Evolutionary conservation across 2,113 vertebrate species (phyloP).

Genomic region (Carlito syrichta): DNA sequence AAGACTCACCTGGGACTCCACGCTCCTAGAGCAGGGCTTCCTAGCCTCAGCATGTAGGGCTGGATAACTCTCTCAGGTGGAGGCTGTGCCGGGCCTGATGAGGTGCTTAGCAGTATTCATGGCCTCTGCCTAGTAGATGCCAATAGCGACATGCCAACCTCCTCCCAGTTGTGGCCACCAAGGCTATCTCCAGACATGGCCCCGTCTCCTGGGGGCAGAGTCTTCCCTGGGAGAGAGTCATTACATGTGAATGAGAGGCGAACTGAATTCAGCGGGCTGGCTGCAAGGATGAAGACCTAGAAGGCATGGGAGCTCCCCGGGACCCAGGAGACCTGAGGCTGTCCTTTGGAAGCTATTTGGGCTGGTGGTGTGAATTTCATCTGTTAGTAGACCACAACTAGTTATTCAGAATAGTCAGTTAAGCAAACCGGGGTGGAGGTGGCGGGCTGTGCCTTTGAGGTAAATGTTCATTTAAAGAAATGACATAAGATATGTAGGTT

Average conservation of each 20-base stretch:
- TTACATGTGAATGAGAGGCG: neutral
- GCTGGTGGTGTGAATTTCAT: accelerated
- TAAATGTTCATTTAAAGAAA: neutral
- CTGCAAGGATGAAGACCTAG: neutral
- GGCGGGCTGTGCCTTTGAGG: too few relatives aligned
- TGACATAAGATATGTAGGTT: neutral
- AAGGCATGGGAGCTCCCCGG: neutral
- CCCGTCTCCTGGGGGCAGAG: too few relatives aligned
- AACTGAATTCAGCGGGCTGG: accelerated
- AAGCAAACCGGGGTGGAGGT: accelerated
- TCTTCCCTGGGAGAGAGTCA: neutral
- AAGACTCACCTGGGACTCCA: neutral
- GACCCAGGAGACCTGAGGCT: neutral
- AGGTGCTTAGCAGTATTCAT: neutral
- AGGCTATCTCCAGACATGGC: neutral
- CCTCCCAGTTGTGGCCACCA: neutral
- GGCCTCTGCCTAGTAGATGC: neutral
- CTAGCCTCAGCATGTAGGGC: accelerated
- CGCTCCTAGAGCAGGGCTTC: too few relatives aligned
- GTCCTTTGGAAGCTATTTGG: neutral
- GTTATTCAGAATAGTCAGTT: neutral
- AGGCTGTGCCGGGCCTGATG: accelerated
- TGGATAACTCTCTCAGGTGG: accelerated
- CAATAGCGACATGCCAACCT: neutral
- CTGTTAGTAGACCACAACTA: neutral